Conservation (phyloP, 2,113 vertebrate genomes). For the Onychostoma macrolepis region DNA sequence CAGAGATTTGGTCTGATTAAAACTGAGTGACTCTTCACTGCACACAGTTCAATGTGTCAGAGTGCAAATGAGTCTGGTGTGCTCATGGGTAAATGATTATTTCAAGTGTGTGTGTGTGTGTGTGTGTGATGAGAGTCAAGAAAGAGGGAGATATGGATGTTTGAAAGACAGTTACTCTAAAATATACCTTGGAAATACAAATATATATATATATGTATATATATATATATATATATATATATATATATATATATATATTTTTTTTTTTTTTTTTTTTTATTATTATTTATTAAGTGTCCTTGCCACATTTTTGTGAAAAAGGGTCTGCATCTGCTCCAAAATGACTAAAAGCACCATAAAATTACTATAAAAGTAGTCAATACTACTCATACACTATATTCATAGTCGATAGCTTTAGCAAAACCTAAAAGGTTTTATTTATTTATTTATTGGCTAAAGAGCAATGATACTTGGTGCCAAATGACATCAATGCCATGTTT, state of each 20-base stretch:
- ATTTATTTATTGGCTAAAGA: background rate
- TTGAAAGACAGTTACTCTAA: background rate
- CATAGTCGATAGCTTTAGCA: background rate
- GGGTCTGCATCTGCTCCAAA: background rate
- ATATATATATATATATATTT: background rate
- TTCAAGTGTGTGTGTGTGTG: conserved; percentile 9
- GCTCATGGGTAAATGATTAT: conserved; percentile 46
- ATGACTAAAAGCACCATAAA: background rate
- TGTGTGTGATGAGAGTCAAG: conserved; percentile 4
- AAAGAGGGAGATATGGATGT: background rate
- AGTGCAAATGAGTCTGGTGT: conserved; percentile 45
- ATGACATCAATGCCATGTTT: background rate
- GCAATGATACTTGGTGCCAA: background rate
- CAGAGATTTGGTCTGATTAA: conserved; percentile 30
- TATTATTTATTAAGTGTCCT: background rate
- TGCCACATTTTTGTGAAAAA: background rate
- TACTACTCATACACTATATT: background rate
- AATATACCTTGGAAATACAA: background rate
- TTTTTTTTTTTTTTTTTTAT: too few relatives aligned
- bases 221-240: too few relatives aligned
- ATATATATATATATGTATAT: too few relatives aligned
- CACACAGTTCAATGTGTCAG: conserved; percentile 39
- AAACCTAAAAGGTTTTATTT: background rate
- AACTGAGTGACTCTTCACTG: conserved; percentile 16
- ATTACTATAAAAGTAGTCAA: background rate